phyloP scores from a whole-genome alignment of 2,888 invertebrate species.

The Drosophila recens region DNA sequence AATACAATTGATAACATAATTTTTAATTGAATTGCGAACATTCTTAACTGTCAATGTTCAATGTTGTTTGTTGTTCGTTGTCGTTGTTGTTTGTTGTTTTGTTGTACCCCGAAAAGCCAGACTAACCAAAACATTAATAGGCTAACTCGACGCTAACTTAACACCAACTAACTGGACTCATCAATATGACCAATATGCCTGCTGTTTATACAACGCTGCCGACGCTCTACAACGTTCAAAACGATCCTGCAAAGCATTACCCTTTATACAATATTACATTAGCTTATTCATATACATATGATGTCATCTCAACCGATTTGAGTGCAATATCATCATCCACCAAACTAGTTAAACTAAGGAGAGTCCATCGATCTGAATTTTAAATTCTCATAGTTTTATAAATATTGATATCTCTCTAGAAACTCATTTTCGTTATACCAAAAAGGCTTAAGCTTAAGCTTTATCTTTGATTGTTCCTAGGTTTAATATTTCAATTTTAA shows the following conservation, averaged over 20 bases:
- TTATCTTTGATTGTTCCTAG: no score
- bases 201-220: constrained; percentile 25
- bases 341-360: no score
- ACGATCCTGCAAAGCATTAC: constrained; percentile 20
- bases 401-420: no score
- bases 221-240: constrained; percentile 6
- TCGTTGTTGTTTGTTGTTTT: constrained; percentile 54
- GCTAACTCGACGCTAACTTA: constrained; percentile 13
- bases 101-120: constrained; percentile 9
- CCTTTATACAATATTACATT: neutral
- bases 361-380: neutral
- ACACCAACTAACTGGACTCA: constrained; percentile 38
- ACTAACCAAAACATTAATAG: constrained; percentile 3
- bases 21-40: constrained; percentile 15
- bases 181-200: constrained; percentile 27
- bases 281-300: neutral
- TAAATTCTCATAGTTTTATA: no score
- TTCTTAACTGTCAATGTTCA: constrained; percentile 38
- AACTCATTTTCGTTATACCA: no score
- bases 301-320: neutral
- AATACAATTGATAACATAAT: constrained; percentile 13
- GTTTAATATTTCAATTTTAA: neutral
- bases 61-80: constrained; percentile 30
- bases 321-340: neutral
- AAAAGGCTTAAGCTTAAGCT: no score